Evolutionary conservation across 2,113 vertebrate species (phyloP).

Genomic region (Thinocorus orbignyianus): DNA sequence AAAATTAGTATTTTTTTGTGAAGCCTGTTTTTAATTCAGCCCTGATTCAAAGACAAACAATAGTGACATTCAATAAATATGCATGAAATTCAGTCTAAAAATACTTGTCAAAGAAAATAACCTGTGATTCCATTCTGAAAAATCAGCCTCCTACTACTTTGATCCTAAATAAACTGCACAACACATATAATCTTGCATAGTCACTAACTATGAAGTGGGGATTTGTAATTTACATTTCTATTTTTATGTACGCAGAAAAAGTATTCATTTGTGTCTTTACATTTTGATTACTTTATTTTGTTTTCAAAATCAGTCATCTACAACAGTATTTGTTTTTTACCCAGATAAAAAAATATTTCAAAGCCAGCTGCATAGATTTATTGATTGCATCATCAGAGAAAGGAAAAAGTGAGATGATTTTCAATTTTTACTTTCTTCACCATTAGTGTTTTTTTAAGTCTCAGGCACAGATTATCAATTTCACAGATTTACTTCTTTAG

Average conservation of each 20-base stretch:
- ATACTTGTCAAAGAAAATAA: constrained; percentile 12
- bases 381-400: neutral
- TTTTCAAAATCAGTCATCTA: neutral
- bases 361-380: neutral
- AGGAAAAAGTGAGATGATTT: neutral
- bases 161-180: neutral
- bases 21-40: neutral
- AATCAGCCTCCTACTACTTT: neutral
- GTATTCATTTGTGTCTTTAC: neutral
- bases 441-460: neutral
- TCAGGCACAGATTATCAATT: neutral
- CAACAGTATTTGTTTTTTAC: neutral
- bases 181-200: neutral
- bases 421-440: neutral
- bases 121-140: neutral
- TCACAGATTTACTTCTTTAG: neutral
- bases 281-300: neutral
- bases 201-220: neutral
- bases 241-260: constrained; percentile 10
- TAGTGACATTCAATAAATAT: neutral
- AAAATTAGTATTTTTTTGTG: neutral
- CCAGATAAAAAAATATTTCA: neutral
- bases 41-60: neutral
- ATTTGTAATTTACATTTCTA: neutral
- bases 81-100: neutral